Base-by-base conservation (phyloP, 2,113 vertebrate genomes). In the Propithecus coquereli region DNA sequence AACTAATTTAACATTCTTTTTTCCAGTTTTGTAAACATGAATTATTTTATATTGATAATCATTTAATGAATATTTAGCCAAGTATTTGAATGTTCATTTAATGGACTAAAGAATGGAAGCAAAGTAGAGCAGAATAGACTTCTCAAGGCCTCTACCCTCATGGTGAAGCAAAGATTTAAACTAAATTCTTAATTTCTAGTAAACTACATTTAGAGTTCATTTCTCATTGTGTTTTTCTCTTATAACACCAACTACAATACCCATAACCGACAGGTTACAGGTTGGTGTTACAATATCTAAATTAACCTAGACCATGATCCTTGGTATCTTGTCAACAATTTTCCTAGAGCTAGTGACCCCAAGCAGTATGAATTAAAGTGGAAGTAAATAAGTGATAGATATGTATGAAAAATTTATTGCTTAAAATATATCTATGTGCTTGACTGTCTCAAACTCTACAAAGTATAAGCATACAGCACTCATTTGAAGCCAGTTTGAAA, bases 21-120 rank as follows among this genome's bases (percentile, higher is more conserved):
- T 27, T 8, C 52, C 10, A 93, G 37, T 87, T 92, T 97, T 85
- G 92, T 76, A 76, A 92, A 90, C n/a, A 90, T 37, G 14, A 79
- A 65, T 80, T 86, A 9, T 47, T 86, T 92, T 73, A 80, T 92
- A 92, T 83, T 59, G 30, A 66, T 57, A 95, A 70, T n/a, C 20
- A 68, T 65, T 84, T 79, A 92, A 63, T 93, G 34, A 12, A 81
- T 7, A 57, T 61, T 91, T 96, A 87, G 9, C 54, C 81, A 87
- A 77, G 22, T 77, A 47, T 81, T 87, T 93, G 14, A 37, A 68
- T 83, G 94, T 83, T 11, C 14, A 79, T 84, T 82, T 86, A 82
- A 50, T 14, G 85, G 3, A 95, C 25, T 81, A 59, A 94, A 66
- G 85, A 52, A 65, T 87, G 47, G 52, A 94, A 70, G 32, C 73